Percentiles rank a stretch among this genome's conserved stretches.
Conservation (phyloP, 1,140 invertebrate species). For the Brachionus sp. region DNA sequence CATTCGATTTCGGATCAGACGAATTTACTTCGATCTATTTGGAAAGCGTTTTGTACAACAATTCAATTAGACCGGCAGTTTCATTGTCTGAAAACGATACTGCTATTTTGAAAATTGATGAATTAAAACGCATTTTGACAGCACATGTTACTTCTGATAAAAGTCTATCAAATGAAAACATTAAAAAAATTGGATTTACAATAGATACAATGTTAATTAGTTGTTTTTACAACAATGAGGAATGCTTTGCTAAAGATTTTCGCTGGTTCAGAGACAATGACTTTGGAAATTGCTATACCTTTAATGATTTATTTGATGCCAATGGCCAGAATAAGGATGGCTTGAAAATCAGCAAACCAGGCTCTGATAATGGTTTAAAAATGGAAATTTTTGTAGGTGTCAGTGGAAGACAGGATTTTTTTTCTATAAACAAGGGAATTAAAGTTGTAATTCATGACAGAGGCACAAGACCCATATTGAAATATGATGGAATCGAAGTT, state of each 20-base stretch:
- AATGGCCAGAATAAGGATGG: background rate
- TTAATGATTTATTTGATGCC: background rate
- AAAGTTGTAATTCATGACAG: background rate
- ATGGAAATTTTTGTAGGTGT: conserved; percentile 12
- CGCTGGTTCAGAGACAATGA: background rate
- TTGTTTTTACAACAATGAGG: conserved; percentile 5
- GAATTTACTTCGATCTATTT: background rate
- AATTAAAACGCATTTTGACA: background rate
- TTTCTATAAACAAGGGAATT: background rate
- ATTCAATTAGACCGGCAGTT: background rate
- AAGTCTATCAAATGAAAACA: background rate
- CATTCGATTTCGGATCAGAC: background rate
- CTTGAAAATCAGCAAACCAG: background rate
- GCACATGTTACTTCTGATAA: background rate
- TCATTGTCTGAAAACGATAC: background rate
- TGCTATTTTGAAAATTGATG: background rate
- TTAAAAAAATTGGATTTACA: background rate
- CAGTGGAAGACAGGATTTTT: background rate
- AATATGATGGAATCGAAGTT: background rate
- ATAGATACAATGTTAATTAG: conserved; percentile 17
- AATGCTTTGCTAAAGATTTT: background rate
- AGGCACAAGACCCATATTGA: background rate
- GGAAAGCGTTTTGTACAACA: background rate
- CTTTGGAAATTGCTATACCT: conserved; percentile 18
- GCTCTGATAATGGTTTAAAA: background rate